Conservation (phyloP, 2,113 vertebrate genomes). For the Archilochus colubris region DNA sequence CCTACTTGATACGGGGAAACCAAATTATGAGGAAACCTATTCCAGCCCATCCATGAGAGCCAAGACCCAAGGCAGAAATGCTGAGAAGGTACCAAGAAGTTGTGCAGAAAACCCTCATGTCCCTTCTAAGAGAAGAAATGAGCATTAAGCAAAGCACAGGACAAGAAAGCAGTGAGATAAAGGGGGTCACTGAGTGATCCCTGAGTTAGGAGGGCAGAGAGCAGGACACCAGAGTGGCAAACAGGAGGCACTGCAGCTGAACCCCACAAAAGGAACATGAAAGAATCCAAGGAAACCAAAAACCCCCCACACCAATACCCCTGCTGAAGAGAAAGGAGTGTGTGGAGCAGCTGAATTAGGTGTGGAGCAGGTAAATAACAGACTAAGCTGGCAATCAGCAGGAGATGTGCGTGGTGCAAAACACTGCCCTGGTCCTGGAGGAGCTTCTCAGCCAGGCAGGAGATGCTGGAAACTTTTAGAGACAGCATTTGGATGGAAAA, state of each 20-base stretch:
- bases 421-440: not conserved
- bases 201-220: not conserved
- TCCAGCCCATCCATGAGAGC: not conserved
- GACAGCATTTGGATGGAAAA: not conserved
- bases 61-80: not conserved
- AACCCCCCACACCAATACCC: not conserved
- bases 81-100: not conserved
- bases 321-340: not conserved
- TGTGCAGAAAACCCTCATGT: not conserved
- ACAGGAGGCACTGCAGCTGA: accelerated
- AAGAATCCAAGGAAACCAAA: not conserved
- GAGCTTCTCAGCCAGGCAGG: not conserved
- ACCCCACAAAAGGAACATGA: not conserved
- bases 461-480: not conserved
- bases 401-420: not conserved
- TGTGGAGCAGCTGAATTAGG: not conserved
- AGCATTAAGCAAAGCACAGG: not conserved
- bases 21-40: not conserved
- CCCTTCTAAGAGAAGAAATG: not conserved
- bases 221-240: not conserved
- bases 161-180: not conserved
- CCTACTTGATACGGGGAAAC: not conserved
- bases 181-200: not conserved
- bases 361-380: not conserved
- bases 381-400: not conserved